phyloP scores from a whole-genome alignment of 2,888 invertebrate genomes.

The Ormyrus labotus region DNA sequence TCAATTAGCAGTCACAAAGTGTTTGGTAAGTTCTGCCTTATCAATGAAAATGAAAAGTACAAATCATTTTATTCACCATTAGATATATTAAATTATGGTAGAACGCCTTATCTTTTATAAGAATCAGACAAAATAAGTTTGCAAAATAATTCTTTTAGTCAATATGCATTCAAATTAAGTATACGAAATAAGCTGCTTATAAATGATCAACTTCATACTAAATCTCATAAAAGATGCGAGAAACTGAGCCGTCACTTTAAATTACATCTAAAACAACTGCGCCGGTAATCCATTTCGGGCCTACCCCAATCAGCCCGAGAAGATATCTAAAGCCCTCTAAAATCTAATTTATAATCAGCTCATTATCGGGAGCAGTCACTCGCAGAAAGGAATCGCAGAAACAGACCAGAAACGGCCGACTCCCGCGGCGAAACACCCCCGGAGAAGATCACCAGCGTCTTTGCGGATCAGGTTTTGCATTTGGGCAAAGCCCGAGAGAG shows the following conservation, averaged over 20 bases:
- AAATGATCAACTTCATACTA: too few species aligned
- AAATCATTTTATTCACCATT: too few species aligned
- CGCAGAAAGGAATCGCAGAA: constrained; percentile 1
- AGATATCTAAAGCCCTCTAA: constrained; percentile 3
- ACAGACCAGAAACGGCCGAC: not conserved
- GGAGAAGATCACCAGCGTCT: not conserved
- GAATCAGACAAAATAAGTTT: too few species aligned
- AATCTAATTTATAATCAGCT: constrained; percentile 32
- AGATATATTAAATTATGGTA: too few species aligned
- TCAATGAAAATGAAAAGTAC: too few species aligned
- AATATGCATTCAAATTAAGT: too few species aligned
- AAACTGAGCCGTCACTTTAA: not conserved
- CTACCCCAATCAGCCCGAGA: not conserved
- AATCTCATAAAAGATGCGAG: not conserved
- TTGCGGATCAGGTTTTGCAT: constrained; percentile 30
- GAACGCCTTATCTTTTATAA: too few species aligned
- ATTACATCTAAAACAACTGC: not conserved
- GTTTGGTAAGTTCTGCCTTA: too few species aligned
- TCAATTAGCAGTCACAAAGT: too few species aligned
- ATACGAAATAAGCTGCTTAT: too few species aligned
- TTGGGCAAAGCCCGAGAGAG: not conserved
- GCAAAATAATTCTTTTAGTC: too few species aligned
- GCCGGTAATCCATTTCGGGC: not conserved
- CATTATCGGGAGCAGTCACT: constrained; percentile 19
- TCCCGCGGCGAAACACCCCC: not conserved